phyloP scores from a whole-genome alignment of 2,888 invertebrate species.

The Harmothoe impar region DNA sequence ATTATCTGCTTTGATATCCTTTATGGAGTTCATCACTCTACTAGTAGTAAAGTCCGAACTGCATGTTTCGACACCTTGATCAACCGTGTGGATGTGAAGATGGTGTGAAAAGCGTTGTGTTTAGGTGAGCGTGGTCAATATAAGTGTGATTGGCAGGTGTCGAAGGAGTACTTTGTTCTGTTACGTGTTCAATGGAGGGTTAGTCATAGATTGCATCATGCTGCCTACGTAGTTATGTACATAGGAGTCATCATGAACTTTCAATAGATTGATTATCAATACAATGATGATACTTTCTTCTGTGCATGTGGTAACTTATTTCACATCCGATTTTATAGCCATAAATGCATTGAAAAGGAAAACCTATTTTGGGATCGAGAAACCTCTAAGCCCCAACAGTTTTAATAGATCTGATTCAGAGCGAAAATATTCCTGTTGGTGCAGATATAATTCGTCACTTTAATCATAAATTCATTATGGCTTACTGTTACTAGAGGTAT shows the following conservation, averaged over 20 bases:
- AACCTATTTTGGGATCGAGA: too few species aligned
- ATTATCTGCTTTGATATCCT: not conserved
- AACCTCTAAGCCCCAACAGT: too few species aligned
- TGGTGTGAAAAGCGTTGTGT: not conserved
- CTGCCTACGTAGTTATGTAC: not conserved
- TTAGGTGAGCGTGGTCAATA: not conserved
- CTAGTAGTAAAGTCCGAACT: not conserved
- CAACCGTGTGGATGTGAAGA: not conserved
- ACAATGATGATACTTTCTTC: not conserved
- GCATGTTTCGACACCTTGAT: not conserved
- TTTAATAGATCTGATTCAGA: too few species aligned
- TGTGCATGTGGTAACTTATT: too few species aligned
- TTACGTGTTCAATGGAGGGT: not conserved
- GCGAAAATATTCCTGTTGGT: too few species aligned
- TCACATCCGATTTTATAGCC: too few species aligned
- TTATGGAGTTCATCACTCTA: not conserved
- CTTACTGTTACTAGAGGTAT: too few species aligned
- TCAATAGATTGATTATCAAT: not conserved
- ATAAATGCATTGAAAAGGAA: too few species aligned
- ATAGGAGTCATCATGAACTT: constrained; percentile 1
- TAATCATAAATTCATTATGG: too few species aligned
- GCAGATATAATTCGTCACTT: too few species aligned
- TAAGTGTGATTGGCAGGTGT: too few species aligned
- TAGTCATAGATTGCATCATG: not conserved
- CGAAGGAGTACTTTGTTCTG: too few species aligned